A percentile compares a stretch with the other conserved stretches of the same genome.
phyloP scores from a whole-genome alignment of 2,113 vertebrate genomes.

The Paramisgurnus dabryanus region DNA sequence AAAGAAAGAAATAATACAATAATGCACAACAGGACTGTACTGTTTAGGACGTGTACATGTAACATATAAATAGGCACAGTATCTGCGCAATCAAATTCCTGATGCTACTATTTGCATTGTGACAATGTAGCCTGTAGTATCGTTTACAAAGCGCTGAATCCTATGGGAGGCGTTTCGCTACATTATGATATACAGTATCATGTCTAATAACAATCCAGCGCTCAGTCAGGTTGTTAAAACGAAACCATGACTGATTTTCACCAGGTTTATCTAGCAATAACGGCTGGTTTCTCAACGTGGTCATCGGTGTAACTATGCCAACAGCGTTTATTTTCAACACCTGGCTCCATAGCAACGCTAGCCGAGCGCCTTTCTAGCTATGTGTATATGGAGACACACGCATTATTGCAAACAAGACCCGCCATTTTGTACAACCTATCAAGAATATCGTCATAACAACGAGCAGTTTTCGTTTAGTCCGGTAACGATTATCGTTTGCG shows the following conservation, averaged over 20 bases:
- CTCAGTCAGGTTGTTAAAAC: not conserved
- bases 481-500: slow-evolving; percentile 48
- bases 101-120: not conserved
- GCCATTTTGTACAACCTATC: slow-evolving; percentile 81
- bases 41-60: too few relatives aligned
- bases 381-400: slow-evolving; percentile 62
- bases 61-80: not conserved
- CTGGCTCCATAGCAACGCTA: slow-evolving; percentile 52
- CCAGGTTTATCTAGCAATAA: slow-evolving; percentile 1
- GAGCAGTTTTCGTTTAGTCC: slow-evolving; percentile 70
- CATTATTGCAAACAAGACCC: slow-evolving; percentile 72
- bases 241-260: not conserved
- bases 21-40: too few relatives aligned
- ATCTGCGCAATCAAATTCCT: not conserved
- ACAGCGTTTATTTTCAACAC: slow-evolving; percentile 51
- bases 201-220: not conserved
- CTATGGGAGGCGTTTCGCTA: not conserved
- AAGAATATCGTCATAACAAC: slow-evolving; percentile 84
- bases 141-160: not conserved
- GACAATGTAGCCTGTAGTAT: not conserved
- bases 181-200: not conserved
- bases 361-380: slow-evolving; percentile 23
- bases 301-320: slow-evolving; percentile 52
- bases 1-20: too few relatives aligned
- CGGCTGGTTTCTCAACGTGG: not conserved